Evolutionary conservation across 2,797 vertebrate genomes (phyloP).

Genomic region (Ispidina picta): DNA sequence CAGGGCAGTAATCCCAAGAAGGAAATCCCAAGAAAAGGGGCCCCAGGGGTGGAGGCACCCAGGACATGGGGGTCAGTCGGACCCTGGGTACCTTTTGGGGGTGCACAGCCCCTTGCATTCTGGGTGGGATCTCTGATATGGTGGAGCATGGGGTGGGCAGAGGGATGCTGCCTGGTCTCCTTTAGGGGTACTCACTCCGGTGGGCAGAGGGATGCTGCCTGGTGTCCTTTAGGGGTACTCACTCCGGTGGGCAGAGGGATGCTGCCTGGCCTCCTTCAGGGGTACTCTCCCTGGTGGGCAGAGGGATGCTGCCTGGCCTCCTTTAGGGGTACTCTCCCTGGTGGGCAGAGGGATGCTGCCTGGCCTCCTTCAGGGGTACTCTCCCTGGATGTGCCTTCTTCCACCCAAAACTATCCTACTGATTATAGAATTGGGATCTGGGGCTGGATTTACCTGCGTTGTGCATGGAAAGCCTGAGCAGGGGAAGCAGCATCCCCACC

Average conservation of each 20-base stretch:
- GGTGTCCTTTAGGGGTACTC: background rate
- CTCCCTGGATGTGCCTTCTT: background rate
- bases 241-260: background rate
- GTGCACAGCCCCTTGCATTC: fast-evolving
- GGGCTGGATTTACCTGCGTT: background rate
- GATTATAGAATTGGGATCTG: background rate
- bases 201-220: background rate
- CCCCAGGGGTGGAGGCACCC: no score
- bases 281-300: background rate
- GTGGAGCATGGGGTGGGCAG: background rate
- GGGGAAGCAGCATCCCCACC: background rate
- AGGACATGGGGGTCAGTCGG: fast-evolving
- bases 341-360: background rate
- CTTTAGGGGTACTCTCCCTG: background rate
- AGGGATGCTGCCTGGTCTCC: background rate
- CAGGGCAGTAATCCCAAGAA: background rate
- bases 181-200: background rate
- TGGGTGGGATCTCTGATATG: fast-evolving
- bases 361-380: background rate
- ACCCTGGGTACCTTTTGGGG: fast-evolving
- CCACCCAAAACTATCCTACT: background rate
- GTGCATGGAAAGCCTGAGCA: fast-evolving
- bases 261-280: background rate
- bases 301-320: background rate
- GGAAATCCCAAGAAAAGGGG: background rate